Evolutionary conservation across 2,113 vertebrate species (phyloP).

Genomic region (Aegypius monachus): DNA sequence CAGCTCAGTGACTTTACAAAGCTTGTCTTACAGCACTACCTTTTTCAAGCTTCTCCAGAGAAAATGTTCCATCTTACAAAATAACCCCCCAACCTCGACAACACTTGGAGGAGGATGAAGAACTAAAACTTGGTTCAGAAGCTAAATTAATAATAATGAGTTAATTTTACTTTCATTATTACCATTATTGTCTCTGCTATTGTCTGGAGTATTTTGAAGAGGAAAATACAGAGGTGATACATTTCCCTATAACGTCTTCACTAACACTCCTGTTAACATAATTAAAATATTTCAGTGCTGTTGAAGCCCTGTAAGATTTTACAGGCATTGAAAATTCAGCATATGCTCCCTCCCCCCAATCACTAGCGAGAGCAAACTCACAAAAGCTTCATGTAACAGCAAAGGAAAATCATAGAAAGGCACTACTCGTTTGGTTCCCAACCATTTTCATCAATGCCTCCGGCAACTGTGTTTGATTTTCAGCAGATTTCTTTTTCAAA

Average conservation of each 20-base stretch:
- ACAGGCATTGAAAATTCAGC: not conserved
- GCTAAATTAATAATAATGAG: not conserved
- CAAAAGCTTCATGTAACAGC: not conserved
- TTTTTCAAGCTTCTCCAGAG: not conserved
- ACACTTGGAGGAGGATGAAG: not conserved
- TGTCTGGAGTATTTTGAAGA: not conserved
- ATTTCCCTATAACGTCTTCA: not conserved
- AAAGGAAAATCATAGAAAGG: not conserved
- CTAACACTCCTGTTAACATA: not conserved
- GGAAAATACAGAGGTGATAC: not conserved
- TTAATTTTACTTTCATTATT: not conserved
- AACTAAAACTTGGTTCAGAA: not conserved
- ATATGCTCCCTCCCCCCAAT: not conserved
- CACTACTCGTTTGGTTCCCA: not conserved
- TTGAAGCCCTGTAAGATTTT: not conserved
- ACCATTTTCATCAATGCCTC: not conserved
- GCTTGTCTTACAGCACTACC: not conserved
- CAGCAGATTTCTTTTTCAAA: constrained; percentile 14
- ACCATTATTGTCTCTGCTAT: not conserved
- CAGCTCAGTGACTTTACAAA: not conserved
- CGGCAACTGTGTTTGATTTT: not conserved
- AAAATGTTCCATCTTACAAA: not conserved
- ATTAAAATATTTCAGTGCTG: not conserved
- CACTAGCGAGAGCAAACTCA: not conserved
- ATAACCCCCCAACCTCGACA: rapidly evolving